Base-by-base conservation (phyloP, 2,888 invertebrate genomes). In the Itoplectis maculator region DNA sequence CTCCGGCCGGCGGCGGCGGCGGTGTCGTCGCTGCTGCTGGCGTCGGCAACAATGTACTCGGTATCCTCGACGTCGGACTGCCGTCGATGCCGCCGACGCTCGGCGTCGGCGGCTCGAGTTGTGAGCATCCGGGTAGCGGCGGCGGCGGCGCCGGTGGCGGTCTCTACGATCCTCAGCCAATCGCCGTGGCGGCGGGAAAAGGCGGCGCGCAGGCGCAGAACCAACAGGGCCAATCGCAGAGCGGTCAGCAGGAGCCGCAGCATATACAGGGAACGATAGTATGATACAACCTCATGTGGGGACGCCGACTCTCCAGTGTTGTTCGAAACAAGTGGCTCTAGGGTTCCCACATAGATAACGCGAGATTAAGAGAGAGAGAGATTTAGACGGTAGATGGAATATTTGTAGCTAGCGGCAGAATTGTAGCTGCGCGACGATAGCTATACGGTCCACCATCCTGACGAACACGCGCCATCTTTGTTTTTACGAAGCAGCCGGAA, bases 271-370 rank as follows among this genome's bases (percentile, higher is more conserved):
- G 97, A 87, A 98, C 97, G 91, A 97, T 98, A 93, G 97, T 98
- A 97, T 98, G 97, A 97, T 97, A 97, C 95, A 96, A 97, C 95
- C 96, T 97, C 85, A 97, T 97, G 97, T 97, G 97, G 97, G 97
- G 97, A 95, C 96, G 97, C 93, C 95, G 97, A 94, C 94, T 96
- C 93, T 95, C 96, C 94, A 96, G 96, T 93, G 95, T 96, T 87
- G 93, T 95, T 89, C 95, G 96, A 92, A 96, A 95, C 91, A 96
- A 95, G 93, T 95, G 96, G 95, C 95, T 95, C 92, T 96, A 95
- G 95, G 93, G 94, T 91, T 92, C 93, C 93, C 94, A 92, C 92
- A 91, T 91, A 85, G 84, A 79, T 74, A 23, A 72, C 73, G 77
- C 76, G 82, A 74, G 83, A 79, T 79, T 29, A 5, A n/a, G n/a